Percentiles rank a stretch among this genome's conserved stretches.
phyloP scores from a whole-genome alignment of 2,113 vertebrate species.

The Potamarius usumacintae region DNA sequence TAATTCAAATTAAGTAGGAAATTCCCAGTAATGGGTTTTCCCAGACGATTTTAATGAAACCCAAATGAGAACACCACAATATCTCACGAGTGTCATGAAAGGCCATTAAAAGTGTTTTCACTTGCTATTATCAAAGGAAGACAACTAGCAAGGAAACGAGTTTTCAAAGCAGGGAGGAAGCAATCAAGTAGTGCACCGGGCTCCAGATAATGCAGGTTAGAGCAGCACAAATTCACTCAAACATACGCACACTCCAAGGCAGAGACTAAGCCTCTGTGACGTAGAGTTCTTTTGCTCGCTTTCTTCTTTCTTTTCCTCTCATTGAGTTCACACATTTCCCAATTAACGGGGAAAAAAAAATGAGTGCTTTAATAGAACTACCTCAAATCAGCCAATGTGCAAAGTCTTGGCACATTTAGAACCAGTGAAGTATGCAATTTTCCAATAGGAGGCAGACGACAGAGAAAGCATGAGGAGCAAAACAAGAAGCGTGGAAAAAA shows the following conservation, averaged over 20 bases:
- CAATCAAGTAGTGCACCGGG: background rate
- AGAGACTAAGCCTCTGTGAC: conserved; percentile 2
- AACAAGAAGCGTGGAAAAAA: background rate
- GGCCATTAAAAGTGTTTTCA: background rate
- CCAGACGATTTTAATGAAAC: background rate
- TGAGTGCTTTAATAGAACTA: conserved; percentile 18
- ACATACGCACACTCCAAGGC: conserved; percentile 12
- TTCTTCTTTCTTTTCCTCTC: background rate
- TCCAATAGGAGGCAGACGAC: conserved; percentile 29
- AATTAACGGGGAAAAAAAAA: conserved; percentile 30
- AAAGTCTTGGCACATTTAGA: conserved; percentile 34
- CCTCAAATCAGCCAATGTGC: conserved; percentile 26
- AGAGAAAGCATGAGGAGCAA: conserved; percentile 32
- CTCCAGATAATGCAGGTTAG: background rate
- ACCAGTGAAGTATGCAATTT: conserved; percentile 36
- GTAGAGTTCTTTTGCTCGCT: background rate
- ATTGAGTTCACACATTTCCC: conserved; percentile 2
- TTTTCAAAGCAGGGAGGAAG: background rate
- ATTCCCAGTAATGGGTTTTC: background rate
- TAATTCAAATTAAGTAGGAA: background rate
- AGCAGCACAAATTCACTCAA: background rate
- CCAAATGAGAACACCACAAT: background rate
- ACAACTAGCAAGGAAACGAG: background rate
- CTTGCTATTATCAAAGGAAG: background rate
- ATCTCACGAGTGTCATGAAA: background rate